Percentiles rank a stretch among this genome's conserved stretches.
phyloP scores from a whole-genome alignment of 2,113 vertebrate species.

The Cyprinodon tularosa region DNA sequence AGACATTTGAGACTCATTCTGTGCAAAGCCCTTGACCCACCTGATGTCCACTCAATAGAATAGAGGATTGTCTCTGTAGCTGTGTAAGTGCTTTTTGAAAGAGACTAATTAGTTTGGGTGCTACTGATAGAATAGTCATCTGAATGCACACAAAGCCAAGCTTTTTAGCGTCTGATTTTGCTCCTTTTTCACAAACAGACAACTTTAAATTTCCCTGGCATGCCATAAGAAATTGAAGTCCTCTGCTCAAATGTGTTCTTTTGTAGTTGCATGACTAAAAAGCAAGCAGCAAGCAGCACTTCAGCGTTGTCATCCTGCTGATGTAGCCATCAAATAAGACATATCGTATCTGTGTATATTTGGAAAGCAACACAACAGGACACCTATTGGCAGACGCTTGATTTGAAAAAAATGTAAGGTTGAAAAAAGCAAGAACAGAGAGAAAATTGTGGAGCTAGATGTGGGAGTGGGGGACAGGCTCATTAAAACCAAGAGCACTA shows the following conservation, averaged over 20 bases:
- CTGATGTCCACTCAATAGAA: no score
- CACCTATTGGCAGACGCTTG: constrained; percentile 13
- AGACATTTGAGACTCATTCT: no score
- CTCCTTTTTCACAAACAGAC: constrained; percentile 13
- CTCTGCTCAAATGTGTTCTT: neutral
- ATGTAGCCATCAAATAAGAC: constrained; percentile 23
- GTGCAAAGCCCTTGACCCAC: no score
- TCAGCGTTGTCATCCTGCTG: neutral
- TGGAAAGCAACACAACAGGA: constrained; percentile 18
- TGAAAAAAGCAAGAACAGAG: constrained; percentile 17
- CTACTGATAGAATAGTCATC: constrained; percentile 20
- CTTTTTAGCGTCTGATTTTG: constrained; percentile 1
- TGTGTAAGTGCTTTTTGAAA: no score
- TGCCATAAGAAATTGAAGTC: neutral
- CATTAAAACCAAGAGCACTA: constrained; percentile 60
- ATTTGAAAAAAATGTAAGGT: constrained; percentile 10
- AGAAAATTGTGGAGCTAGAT: constrained; percentile 32
- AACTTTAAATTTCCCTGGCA: constrained; percentile 15
- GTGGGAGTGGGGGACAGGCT: constrained; percentile 26
- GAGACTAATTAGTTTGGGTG: neutral
- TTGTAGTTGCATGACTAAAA: constrained; percentile 25
- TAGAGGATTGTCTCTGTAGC: no score
- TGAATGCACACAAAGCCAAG: constrained; percentile 5
- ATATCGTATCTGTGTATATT: constrained; percentile 12
- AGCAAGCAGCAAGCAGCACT: neutral